Evolutionary conservation across 1,140 invertebrate genomes (phyloP), one percentile per base, ranked within the genome.

Genomic region (Copidosoma floridanum): DNA sequence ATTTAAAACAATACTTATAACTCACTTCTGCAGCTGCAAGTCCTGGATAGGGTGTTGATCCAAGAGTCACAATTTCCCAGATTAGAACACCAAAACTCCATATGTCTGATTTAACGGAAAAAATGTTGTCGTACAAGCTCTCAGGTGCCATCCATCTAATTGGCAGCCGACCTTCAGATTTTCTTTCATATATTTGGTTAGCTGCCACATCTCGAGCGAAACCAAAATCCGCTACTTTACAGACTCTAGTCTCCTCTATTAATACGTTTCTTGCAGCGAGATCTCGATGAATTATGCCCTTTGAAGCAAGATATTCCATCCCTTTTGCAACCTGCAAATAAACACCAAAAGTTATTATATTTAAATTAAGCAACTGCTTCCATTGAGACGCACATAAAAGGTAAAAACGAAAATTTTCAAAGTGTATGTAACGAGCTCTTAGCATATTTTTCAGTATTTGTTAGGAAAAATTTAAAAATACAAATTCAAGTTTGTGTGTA

Each of bases 151-250:
- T 96, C 94, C 94, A 97, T 73, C 93, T 86, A 59, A 67, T 88
- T 32, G 83, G 87, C 63, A 85, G 73, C 27, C 84, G 71, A 23
- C 91, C 93, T 69, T 95, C 93, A 35, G 92, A 94, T 72, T 96
- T 97, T 26, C 93, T 83, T 73, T 95, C 93, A 71, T 97, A 97
- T 35, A 96, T 87, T 65, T 93, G 90, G 43, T 89, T 91, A 1
- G 85, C 86, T 5, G 81, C 80, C 0, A 95, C 85, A 75, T 95
- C 93, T 44, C 93, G 80, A 0, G 94, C 93, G 68, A 97, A 93
- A 1, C 94, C 95, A 71, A 97, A 97, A 75, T 97, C 95, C 0
- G 93, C 92, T 0, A 97, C 92, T 83, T 97, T 97, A 74, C 94
- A 95, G 0, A 86, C 86, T 65, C 92, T 87, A 66, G 95, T 90